These are phyloP conservation scores for Agrypnus murinus DNA, from an alignment of 2,888 invertebrate species.

Conservation along the genomic window DNA sequence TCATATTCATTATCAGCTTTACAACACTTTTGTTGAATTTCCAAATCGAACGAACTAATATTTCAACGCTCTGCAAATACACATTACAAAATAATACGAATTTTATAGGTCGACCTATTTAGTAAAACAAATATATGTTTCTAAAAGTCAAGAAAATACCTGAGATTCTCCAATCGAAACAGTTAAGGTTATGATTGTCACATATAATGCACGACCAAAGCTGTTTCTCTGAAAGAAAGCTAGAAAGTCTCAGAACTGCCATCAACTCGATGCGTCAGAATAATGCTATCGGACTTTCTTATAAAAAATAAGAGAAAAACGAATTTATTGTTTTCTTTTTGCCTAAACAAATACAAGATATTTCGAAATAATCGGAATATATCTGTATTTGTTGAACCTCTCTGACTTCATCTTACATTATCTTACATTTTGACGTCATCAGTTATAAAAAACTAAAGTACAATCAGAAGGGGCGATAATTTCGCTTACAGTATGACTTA, in stretches of 20 bases:
- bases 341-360: slow-evolving; percentile 3
- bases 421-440: no score
- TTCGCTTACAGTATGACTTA: no score
- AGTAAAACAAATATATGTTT: no score
- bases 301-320: background rate
- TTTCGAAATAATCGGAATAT: slow-evolving; percentile 14
- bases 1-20: slow-evolving; percentile 23
- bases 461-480: no score
- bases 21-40: slow-evolving; percentile 16
- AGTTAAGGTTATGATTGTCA: no score
- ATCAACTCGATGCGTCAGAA: background rate
- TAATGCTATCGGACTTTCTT: slow-evolving; percentile 16
- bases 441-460: no score
- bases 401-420: no score
- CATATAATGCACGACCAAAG: no score
- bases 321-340: slow-evolving; percentile 15
- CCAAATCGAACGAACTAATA: background rate
- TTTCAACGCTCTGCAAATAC: slow-evolving; percentile 9
- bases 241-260: slow-evolving; percentile 9
- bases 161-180: no score
- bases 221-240: background rate
- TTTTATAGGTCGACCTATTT: no score
- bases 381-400: slow-evolving; percentile 12
- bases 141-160: no score
- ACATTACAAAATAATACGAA: no score